Evolutionary conservation across 1,140 invertebrate genomes (phyloP).

Genomic region (Plectus sambesii): DNA sequence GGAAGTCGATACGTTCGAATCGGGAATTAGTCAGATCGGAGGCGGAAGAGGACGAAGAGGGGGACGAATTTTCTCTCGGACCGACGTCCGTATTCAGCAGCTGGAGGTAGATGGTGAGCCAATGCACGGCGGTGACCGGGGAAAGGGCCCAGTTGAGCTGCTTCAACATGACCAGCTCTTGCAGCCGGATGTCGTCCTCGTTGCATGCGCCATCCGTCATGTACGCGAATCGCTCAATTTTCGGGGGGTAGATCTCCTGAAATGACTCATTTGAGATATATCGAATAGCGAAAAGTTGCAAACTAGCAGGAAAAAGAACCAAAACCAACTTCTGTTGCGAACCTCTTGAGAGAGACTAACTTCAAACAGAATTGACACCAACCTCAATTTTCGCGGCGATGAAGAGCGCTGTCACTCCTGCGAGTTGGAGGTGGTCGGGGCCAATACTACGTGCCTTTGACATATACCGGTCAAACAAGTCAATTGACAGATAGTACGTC

Average conservation of each 20-base stretch:
- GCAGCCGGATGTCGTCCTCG: conserved; percentile 70
- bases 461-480: conserved; percentile 76
- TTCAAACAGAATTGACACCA: conserved; percentile 17
- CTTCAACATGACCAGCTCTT: conserved; percentile 73
- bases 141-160: conserved; percentile 74
- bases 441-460: conserved; percentile 61
- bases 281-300: conserved; percentile 7
- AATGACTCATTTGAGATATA: too few relatives aligned
- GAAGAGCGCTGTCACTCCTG: conserved; percentile 86
- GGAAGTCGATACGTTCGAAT: too few relatives aligned
- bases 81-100: too few relatives aligned
- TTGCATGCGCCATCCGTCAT: conserved; percentile 92
- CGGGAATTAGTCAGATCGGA: too few relatives aligned
- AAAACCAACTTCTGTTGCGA: neutral
- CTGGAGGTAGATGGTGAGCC: conserved; percentile 87
- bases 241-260: conserved; percentile 92
- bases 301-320: conserved; percentile 6
- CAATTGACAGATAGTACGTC: conserved; percentile 84
- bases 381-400: conserved; percentile 86
- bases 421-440: conserved; percentile 73
- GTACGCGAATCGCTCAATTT: conserved; percentile 84
- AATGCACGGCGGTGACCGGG: conserved; percentile 76
- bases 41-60: too few relatives aligned
- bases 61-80: too few relatives aligned
- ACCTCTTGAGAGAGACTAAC: too few relatives aligned